These are phyloP conservation scores for Lycocerus yunnanus DNA, from an alignment of 2,888 invertebrate species.

Conservation along the genomic window DNA sequence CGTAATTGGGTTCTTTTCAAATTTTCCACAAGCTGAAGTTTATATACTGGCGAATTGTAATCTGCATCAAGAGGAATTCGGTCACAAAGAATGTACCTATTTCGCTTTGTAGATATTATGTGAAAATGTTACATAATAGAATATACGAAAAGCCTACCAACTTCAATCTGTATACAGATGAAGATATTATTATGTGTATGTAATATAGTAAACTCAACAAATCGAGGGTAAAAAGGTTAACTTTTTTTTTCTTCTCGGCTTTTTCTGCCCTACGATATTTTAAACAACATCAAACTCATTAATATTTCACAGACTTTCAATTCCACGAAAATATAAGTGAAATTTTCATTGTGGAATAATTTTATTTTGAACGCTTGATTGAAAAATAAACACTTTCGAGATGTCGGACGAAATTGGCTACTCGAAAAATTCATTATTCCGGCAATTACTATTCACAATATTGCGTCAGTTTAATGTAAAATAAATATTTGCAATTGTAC, in stretches of 20 bases:
- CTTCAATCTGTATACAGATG: background rate
- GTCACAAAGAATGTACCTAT: conserved; percentile 14
- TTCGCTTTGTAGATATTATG: conserved; percentile 11
- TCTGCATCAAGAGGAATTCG: conserved; percentile 5
- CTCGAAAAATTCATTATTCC: background rate
- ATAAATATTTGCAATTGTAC: background rate
- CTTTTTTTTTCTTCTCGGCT: background rate
- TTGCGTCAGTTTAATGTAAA: background rate
- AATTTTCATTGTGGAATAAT: background rate
- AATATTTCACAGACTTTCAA: background rate
- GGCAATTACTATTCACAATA: background rate
- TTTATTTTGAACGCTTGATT: background rate
- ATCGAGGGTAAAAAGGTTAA: background rate
- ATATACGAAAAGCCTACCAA: background rate
- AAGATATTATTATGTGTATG: background rate
- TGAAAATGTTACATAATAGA: background rate
- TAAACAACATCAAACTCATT: background rate
- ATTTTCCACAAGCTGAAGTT: conserved; percentile 14
- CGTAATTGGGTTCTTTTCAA: conserved; percentile 6
- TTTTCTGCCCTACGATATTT: background rate
- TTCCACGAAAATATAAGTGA: background rate
- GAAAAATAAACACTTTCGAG: background rate
- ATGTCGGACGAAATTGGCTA: background rate
- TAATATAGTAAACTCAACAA: background rate
- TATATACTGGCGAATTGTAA: conserved; percentile 5